Base-by-base conservation (phyloP, 2,888 invertebrate genomes). In the Agonopterix arenella region DNA sequence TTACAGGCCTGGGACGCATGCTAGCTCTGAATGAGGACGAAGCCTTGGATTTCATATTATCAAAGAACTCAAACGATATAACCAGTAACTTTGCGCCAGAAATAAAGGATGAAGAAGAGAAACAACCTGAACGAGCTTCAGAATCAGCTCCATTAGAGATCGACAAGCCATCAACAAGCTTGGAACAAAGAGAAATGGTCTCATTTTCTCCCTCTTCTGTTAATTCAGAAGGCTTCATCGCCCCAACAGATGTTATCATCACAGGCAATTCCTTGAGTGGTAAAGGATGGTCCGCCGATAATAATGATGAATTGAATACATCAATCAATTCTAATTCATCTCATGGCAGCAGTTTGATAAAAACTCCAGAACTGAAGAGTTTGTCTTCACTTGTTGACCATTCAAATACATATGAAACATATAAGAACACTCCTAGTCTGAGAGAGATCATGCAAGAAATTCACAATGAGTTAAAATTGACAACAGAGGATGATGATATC, bases 11-110 rank as follows among this genome's bases (percentile, higher is more conserved):
- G 45, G 90, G 90, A 5, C 79, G 81, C 57, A 88, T 90, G 76
- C 66, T 90, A 43, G 84, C 86, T 10, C 72, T 94, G 4, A 91
- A 92, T 68, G 93, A 94, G 73, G 94, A 94, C 68, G 94, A 94
- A 72, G 93, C 93, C 16, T 77, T 95, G 40, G 91, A 92, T 72
- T 93, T 93, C 42, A 94, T 95, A 60, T 78, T 95, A 44, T 90
- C 90, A 16, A 90, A 83, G 56, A 76, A 81, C 55, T 68, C 78
- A 43, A 89, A 72, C 70, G 78, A 74, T 54, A 68, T 68, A 48
- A 71, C 55, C 44, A 55, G 52, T 45, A 61, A 49, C 48, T 48
- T 45, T 46, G 56, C 61, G 5, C 50, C 50, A 45, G 52, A 55
- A 45, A 18, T 44, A 40, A 52, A 61, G 61, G 48, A 65, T 40